Conservation (phyloP, 2,888 invertebrate species). For the Nemurella pictetii region DNA sequence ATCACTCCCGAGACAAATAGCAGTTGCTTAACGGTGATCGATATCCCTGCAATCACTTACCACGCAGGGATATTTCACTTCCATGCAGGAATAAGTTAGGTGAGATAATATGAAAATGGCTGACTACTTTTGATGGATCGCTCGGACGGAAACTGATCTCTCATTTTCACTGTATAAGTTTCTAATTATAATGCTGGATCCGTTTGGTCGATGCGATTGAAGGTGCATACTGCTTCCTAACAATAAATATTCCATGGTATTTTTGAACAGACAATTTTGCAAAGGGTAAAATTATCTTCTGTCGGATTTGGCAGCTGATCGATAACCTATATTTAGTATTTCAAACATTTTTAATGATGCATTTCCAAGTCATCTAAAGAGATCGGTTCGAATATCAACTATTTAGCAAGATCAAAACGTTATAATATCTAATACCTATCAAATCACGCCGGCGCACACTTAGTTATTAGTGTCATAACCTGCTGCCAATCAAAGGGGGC, state of each 20-base stretch:
- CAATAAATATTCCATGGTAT: neutral
- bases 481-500: neutral
- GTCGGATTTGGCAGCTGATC: neutral
- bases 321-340: neutral
- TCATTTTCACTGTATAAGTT: neutral
- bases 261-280: neutral
- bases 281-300: neutral
- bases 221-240: neutral
- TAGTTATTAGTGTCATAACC: conserved; percentile 27
- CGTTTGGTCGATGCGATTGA: neutral
- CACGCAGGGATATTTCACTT: neutral
- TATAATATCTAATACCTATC: neutral
- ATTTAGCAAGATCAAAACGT: neutral
- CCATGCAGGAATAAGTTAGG: neutral
- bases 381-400: neutral
- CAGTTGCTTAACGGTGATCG: neutral
- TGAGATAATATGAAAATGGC: neutral
- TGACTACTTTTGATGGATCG: neutral
- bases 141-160: neutral
- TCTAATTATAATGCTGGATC: neutral
- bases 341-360: neutral
- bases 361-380: neutral
- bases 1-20: conserved; percentile 26
- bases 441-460: neutral
- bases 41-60: neutral